Conservation (phyloP, 2,113 vertebrate species). For the Pelodiscus sinensis region DNA sequence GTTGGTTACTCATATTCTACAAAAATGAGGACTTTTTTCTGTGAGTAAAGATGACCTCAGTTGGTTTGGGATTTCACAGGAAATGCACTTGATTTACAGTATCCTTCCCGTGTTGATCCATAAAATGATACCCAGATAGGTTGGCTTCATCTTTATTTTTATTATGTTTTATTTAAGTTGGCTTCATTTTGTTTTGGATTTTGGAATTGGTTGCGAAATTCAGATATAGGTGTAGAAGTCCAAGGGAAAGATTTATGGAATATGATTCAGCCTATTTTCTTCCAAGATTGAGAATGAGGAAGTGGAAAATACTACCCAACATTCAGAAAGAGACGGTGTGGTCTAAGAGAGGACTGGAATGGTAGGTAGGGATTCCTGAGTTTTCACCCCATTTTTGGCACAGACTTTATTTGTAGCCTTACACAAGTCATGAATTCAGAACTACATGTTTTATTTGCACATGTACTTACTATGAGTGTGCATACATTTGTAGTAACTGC, state of each 20-base stretch:
- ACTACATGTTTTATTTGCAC: background rate
- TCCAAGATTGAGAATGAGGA: background rate
- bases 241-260: background rate
- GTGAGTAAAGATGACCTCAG: slow-evolving; percentile 45
- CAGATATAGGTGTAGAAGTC: background rate
- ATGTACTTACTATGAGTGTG: slow-evolving; percentile 30
- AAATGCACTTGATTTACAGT: slow-evolving; percentile 47
- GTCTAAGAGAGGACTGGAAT: background rate
- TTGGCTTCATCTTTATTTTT: background rate
- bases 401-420: background rate
- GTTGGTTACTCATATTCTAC: background rate
- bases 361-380: background rate
- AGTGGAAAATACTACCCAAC: background rate
- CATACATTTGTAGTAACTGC: background rate
- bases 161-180: background rate
- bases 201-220: background rate
- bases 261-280: background rate
- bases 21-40: slow-evolving; percentile 11
- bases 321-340: accelerated
- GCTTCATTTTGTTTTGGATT: slow-evolving; percentile 10
- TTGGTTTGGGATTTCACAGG: slow-evolving; percentile 30
- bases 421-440: slow-evolving; percentile 4
- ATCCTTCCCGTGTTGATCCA: background rate
- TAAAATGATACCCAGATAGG: background rate
- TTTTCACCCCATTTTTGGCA: background rate